Conservation (phyloP, 2,888 invertebrate genomes). For the Elaeidobius kamerunicus region DNA sequence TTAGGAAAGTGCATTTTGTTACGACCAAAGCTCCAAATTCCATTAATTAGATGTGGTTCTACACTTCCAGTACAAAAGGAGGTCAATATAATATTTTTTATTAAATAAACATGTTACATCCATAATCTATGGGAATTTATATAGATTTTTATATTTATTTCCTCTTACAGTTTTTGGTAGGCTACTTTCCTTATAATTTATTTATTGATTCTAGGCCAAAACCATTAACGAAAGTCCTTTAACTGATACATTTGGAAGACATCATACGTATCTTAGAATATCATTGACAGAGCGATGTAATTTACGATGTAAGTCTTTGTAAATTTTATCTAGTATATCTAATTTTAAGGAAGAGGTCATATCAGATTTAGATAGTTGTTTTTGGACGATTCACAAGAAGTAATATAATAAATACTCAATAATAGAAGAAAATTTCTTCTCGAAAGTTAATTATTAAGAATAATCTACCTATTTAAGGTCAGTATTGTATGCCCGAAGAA, state of each 20-base stretch:
- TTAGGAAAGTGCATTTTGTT: too few species aligned
- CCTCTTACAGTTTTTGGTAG: too few species aligned
- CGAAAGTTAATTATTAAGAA: constrained; percentile 1
- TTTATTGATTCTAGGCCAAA: constrained; percentile 3
- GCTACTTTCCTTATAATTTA: not conserved
- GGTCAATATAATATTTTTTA: too few species aligned
- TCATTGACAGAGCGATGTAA: constrained; percentile 96
- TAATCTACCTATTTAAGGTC: constrained; percentile 59
- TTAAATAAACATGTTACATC: too few species aligned
- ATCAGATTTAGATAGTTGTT: not conserved
- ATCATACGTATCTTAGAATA: constrained; percentile 91
- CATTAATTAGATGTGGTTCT: too few species aligned
- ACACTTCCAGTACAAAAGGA: too few species aligned
- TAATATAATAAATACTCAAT: too few species aligned
- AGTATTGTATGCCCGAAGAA: constrained; percentile 98
- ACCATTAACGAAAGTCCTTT: constrained; percentile 49
- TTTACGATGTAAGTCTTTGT: constrained; percentile 78
- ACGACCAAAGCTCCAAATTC: too few species aligned
- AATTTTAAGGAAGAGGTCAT: not conserved
- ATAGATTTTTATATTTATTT: too few species aligned
- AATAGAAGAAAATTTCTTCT: not conserved
- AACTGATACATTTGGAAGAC: constrained; percentile 80
- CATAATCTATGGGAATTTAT: too few species aligned
- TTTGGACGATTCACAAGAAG: too few species aligned
- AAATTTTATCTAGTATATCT: not conserved